These are phyloP conservation scores for Nycticebus coucang DNA, from an alignment of 2,113 vertebrate genomes.

Conservation along the genomic window DNA sequence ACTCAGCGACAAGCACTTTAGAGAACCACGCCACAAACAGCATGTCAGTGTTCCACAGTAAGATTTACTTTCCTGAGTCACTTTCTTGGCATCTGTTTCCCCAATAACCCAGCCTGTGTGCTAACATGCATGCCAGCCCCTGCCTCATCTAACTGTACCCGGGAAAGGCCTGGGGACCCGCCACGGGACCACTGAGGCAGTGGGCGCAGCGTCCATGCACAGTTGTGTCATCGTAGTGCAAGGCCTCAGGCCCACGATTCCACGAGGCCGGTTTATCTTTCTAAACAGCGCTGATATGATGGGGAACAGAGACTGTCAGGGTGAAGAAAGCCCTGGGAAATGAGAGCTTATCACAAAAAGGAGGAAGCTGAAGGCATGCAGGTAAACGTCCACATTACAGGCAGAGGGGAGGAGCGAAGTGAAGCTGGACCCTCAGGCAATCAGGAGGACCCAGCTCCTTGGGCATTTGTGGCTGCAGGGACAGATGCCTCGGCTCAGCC, in stretches of 20 bases:
- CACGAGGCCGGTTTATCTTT: background rate
- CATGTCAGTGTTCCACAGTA: fast-evolving
- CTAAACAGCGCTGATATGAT: background rate
- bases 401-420: background rate
- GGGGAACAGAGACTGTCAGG: background rate
- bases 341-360: background rate
- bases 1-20: background rate
- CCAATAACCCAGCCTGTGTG: too few species aligned
- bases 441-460: too few species aligned
- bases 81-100: background rate
- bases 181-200: fast-evolving
- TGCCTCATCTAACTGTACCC: too few species aligned
- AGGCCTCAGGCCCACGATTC: background rate
- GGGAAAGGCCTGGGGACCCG: background rate
- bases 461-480: too few species aligned
- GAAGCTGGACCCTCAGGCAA: background rate
- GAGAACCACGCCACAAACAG: background rate
- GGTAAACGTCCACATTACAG: background rate
- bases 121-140: fast-evolving
- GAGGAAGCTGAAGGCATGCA: background rate
- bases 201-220: background rate
- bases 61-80: background rate
- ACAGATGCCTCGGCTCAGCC: too few species aligned
- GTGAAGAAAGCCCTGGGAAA: background rate
- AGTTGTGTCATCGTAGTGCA: background rate